Evolutionary conservation across 2,888 invertebrate species (phyloP).

Genomic region (Branchipolynoe longqiensis): DNA sequence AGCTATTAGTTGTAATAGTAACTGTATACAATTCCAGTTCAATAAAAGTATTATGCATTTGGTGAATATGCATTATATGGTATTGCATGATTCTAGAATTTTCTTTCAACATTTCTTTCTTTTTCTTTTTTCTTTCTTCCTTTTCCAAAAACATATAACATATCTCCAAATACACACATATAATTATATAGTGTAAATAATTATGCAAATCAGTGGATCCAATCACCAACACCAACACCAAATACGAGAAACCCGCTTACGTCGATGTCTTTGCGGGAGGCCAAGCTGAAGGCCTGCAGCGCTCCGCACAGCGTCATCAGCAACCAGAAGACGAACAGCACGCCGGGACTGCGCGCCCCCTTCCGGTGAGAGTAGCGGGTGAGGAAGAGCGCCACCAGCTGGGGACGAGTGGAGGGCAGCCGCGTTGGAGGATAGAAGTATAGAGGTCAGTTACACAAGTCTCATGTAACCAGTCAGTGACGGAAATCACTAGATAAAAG

Average conservation of each 20-base stretch:
- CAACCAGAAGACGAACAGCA: slow-evolving; percentile 66
- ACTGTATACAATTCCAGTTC: too few relatives aligned
- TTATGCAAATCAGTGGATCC: background rate
- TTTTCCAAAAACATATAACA: background rate
- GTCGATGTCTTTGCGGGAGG: background rate
- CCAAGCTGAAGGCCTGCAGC: slow-evolving; percentile 53
- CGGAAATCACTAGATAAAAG: background rate
- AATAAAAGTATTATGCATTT: too few relatives aligned
- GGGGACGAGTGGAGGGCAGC: background rate
- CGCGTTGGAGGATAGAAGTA: background rate
- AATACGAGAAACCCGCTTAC: too few relatives aligned
- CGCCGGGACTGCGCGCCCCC: slow-evolving; percentile 62
- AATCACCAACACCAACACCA: too few relatives aligned
- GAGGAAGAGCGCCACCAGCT: slow-evolving; percentile 63
- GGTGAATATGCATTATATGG: too few relatives aligned
- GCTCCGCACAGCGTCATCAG: slow-evolving; percentile 58
- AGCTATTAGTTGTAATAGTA: too few relatives aligned
- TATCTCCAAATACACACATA: background rate
- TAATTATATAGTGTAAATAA: background rate
- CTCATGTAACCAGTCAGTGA: too few relatives aligned
- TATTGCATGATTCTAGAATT: too few relatives aligned
- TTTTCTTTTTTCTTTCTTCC: background rate
- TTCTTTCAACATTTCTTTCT: background rate
- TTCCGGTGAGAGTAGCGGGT: slow-evolving; percentile 63
- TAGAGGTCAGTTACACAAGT: too few relatives aligned